A percentile compares a stretch with the other conserved stretches of the same genome.
These are phyloP conservation scores for Oryzias sinensis DNA, from an alignment of 2,797 vertebrate species.

Conservation along the genomic window DNA sequence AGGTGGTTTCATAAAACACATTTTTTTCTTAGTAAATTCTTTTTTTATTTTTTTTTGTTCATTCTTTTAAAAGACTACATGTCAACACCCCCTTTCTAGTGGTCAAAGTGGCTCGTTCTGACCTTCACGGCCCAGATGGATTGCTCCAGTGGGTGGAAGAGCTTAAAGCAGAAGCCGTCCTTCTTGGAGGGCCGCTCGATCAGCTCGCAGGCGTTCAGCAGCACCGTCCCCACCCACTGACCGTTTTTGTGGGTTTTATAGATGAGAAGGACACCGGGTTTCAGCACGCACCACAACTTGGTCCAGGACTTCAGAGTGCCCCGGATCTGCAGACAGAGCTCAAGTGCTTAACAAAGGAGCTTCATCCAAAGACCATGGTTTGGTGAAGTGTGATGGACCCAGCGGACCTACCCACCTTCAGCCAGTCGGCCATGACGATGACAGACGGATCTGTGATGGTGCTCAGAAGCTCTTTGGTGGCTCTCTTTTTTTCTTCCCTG, in stretches of 20 bases:
- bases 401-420: slow-evolving; percentile 81
- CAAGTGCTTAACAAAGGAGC: no score
- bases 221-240: slow-evolving; percentile 98
- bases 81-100: no score
- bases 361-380: no score
- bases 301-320: slow-evolving; percentile 99
- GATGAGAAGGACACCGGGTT: slow-evolving; percentile 95
- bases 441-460: slow-evolving; percentile 97
- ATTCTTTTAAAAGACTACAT: no score
- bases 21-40: no score
- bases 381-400: no score
- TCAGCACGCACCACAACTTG: slow-evolving; percentile 98
- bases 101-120: not conserved
- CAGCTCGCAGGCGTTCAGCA: slow-evolving; percentile 97
- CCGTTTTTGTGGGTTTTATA: slow-evolving; percentile 98
- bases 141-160: slow-evolving; percentile 97
- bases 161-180: slow-evolving; percentile 98
- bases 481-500: slow-evolving; percentile 97
- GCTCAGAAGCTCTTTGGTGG: slow-evolving; percentile 96
- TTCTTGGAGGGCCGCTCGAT: slow-evolving; percentile 98
- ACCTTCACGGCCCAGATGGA: slow-evolving; percentile 99
- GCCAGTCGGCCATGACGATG: slow-evolving; percentile 98
- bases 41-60: no score
- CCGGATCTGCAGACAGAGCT: slow-evolving; percentile 82
- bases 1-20: no score